Base-by-base conservation (phyloP, 2,797 vertebrate genomes). In the Urosaurus nigricauda region DNA sequence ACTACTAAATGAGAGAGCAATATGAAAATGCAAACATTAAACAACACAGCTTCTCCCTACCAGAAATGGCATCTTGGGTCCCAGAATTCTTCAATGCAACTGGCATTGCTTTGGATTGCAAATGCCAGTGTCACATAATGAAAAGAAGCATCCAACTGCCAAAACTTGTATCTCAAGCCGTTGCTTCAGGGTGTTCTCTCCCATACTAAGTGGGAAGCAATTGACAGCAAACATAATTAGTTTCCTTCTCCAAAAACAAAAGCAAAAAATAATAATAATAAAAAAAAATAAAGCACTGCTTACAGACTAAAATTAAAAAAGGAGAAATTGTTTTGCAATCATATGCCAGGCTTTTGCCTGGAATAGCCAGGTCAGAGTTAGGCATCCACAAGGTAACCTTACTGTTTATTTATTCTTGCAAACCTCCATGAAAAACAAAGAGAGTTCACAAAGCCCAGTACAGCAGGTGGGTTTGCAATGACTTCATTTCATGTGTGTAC, bases 201-300 rank as follows among this genome's bases (percentile, higher is more conserved):
- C 78, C 53, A 63, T 74, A 80, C 56, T 81, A 89, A 80, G n/a
- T 63, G 21, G 70, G 43, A 85, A 81, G n/a, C 83, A 79, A 32
- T 16, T 89, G 77, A 71, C 47, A 87, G 74, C 51, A 80, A 78
- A 85, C 24, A 73, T 85, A 80, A 73, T 80, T 85, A 37, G 73
- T 58, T 58, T 43, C 24, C n/a, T 80, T 43, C 14, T 65, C 43
- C 13, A 51, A 81, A 85, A 75, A 29, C 24, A 16, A 35, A 65
- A 65, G 12, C 12, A 32, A 43, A 9, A 51, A 51, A 9, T 9
- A n/a, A n/a, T n/a, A n/a, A n/a, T n/a, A n/a, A n/a, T n/a, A n/a
- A n/a, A n/a, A 51, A 51, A 51, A 51, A 9, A 51, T 3, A 74
- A 74, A 51, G 2, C 17, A 68, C 17, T 37, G 35, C 40, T 40